Evolutionary conservation across 2,888 invertebrate species (phyloP).

Genomic region (Dinocampus coccinellae): DNA sequence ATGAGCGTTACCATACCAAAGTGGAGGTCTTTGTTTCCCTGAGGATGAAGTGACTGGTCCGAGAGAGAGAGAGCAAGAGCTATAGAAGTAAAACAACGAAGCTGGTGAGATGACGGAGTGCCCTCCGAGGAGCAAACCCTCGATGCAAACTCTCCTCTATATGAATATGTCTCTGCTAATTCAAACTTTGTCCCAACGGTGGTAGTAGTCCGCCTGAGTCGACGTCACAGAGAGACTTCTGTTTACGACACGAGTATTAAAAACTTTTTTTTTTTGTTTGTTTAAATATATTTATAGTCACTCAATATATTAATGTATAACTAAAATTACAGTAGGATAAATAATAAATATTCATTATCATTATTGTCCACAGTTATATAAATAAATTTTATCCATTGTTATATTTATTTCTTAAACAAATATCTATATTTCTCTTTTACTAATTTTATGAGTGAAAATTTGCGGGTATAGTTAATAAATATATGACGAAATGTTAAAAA

Average conservation of each 20-base stretch:
- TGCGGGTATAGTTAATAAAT: neutral
- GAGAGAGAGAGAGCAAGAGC: neutral
- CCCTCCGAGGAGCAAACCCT: conserved; percentile 69
- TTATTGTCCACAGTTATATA: neutral
- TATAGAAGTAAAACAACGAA: conserved; percentile 51
- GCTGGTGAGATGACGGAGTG: conserved; percentile 69
- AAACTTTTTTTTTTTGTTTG: conserved; percentile 56
- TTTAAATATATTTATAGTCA: neutral
- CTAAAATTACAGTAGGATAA: neutral
- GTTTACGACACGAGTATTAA: conserved; percentile 60
- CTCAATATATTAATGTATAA: neutral
- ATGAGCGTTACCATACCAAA: conserved; percentile 56
- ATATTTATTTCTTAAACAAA: no score
- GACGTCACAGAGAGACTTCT: conserved; percentile 1
- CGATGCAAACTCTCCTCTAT: conserved; percentile 69
- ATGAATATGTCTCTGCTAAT: conserved; percentile 71
- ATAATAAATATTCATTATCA: neutral
- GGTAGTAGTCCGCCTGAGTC: conserved; percentile 50
- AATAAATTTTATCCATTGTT: neutral
- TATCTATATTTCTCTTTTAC: conserved; percentile 48
- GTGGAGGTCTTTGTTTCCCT: conserved; percentile 37
- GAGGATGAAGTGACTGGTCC: neutral
- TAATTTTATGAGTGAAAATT: conserved; percentile 53
- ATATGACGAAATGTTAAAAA: conserved; percentile 7
- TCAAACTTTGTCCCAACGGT: conserved; percentile 69